Evolutionary conservation across 2,113 vertebrate genomes (phyloP).

Genomic region (Hyperopisus bebe): DNA sequence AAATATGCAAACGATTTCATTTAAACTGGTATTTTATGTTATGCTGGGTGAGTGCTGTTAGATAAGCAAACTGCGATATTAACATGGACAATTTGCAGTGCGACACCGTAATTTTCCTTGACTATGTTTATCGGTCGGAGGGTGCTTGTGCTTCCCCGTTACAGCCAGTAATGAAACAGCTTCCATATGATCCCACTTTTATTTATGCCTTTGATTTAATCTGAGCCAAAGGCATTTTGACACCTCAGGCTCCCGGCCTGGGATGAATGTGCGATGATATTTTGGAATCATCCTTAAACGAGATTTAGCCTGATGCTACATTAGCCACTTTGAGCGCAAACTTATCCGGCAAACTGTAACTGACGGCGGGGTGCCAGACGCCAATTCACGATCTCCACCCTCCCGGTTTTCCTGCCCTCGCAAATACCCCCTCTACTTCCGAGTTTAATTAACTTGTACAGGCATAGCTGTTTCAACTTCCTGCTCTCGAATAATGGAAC

Average conservation of each 20-base stretch:
- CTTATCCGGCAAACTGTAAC: slow-evolving; percentile 14
- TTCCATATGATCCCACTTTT: slow-evolving; percentile 29
- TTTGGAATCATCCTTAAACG: slow-evolving; percentile 23
- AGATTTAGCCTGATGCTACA: slow-evolving; percentile 18
- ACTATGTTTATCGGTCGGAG: slow-evolving; percentile 21
- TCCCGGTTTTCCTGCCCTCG: slow-evolving; percentile 4
- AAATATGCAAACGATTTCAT: slow-evolving; percentile 4
- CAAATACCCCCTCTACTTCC: slow-evolving; percentile 22
- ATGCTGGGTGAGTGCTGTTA: slow-evolving; percentile 1
- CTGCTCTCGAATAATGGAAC: slow-evolving; percentile 23
- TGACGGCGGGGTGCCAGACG: slow-evolving; percentile 12
- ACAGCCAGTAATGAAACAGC: slow-evolving; percentile 27
- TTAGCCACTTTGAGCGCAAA: slow-evolving; percentile 20
- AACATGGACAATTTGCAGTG: slow-evolving; percentile 24
- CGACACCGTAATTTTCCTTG: slow-evolving; percentile 21
- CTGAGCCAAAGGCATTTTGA: not conserved
- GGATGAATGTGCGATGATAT: slow-evolving; percentile 15
- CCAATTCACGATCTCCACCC: not conserved
- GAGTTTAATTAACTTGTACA: slow-evolving; percentile 23
- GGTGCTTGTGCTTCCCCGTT: not conserved
- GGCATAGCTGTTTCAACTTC: slow-evolving; percentile 20
- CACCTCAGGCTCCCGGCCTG: not conserved
- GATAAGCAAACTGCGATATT: slow-evolving; percentile 22
- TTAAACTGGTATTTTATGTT: slow-evolving; percentile 19
- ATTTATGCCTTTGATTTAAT: slow-evolving; percentile 30